A percentile compares a stretch with the other conserved stretches of the same genome.
phyloP scores from a whole-genome alignment of 2,797 vertebrate genomes.

The Gymnothorax javanicus region DNA sequence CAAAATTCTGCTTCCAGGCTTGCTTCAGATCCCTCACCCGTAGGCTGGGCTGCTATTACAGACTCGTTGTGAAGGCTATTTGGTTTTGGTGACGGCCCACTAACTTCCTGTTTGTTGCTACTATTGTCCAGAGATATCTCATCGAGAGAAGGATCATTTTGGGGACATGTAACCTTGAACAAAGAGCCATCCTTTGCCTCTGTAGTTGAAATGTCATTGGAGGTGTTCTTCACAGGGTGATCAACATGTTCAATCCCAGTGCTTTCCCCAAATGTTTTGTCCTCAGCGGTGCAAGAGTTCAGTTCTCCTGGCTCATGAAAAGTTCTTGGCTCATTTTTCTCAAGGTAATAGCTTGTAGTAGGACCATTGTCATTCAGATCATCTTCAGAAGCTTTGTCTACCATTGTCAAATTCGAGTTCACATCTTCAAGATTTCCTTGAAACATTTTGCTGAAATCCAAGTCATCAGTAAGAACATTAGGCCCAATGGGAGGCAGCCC shows the following conservation, averaged over 20 bases:
- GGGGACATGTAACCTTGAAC: neutral
- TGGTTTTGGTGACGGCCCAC: constrained; percentile 59
- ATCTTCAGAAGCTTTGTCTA: constrained; percentile 23
- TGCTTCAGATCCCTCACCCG: neutral
- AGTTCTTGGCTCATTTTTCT: neutral
- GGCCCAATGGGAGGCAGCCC: neutral
- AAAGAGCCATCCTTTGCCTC: neutral
- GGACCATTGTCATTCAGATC: constrained; percentile 22
- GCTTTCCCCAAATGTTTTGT: neutral
- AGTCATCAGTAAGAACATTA: neutral
- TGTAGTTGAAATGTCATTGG: neutral
- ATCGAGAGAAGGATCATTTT: neutral
- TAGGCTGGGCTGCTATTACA: neutral
- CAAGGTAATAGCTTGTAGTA: constrained; percentile 25
- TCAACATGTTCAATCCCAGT: neutral
- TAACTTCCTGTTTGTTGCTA: neutral
- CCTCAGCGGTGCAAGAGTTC: constrained; percentile 31
- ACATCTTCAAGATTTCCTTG: constrained; percentile 47
- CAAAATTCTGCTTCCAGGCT: neutral
- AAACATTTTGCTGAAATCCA: constrained; percentile 31
- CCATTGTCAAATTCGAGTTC: constrained; percentile 20
- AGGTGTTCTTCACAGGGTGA: neutral
- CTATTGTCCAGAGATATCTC: neutral
- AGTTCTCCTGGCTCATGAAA: neutral
- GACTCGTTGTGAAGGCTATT: constrained; percentile 39